These are phyloP conservation scores for Psittacula cyanocephala DNA, from an alignment of 2,113 vertebrate species.

Conservation along the genomic window DNA sequence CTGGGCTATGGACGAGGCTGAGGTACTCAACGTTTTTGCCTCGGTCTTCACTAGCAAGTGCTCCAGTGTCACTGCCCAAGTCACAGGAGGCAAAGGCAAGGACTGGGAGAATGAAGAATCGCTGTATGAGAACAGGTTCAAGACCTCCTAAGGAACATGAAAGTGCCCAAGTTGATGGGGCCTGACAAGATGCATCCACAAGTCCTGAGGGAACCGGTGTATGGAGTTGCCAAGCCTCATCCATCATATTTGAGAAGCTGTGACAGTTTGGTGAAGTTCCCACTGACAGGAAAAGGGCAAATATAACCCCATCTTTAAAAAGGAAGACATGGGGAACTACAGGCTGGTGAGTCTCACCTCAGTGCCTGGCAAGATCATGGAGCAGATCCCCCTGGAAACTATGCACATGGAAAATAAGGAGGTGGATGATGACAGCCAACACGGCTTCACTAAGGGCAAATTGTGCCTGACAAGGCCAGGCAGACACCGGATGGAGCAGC, in stretches of 20 bases:
- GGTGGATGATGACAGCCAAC: not conserved
- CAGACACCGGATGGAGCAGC: not conserved
- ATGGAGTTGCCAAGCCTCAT: not conserved
- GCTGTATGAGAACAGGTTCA: not conserved
- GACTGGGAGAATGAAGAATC: not conserved
- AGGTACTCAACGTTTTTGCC: not conserved
- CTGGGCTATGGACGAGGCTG: not conserved
- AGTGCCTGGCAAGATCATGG: not conserved
- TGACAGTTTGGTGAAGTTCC: not conserved
- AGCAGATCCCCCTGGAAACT: not conserved
- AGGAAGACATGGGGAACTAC: not conserved
- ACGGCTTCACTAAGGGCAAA: not conserved
- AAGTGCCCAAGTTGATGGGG: not conserved
- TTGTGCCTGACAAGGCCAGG: not conserved
- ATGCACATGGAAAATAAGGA: not conserved
- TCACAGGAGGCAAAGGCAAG: not conserved
- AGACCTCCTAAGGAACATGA: not conserved
- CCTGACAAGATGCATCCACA: not conserved
- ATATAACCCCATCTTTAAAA: not conserved
- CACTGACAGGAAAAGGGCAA: not conserved
- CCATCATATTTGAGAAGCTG: not conserved
- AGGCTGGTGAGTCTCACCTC: not conserved
- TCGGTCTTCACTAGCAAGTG: not conserved
- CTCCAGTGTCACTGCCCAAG: not conserved
- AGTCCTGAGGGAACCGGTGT: not conserved